Evolutionary conservation across 2,113 vertebrate species (phyloP).

Genomic region (Collichthys lucidus): DNA sequence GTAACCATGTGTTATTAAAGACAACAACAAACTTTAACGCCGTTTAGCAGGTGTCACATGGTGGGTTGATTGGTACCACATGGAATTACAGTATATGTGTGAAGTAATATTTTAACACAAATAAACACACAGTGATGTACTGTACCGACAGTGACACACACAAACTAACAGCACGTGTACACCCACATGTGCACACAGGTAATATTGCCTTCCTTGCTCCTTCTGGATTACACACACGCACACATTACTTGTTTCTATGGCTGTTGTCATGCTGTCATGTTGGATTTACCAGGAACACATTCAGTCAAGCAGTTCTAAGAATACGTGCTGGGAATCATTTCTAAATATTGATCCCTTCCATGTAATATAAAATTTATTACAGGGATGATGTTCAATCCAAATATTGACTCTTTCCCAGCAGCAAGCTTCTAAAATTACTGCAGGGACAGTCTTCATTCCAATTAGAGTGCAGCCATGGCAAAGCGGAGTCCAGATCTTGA

Average conservation of each 20-base stretch:
- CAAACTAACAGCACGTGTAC: background rate
- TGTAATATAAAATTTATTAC: conserved; percentile 54
- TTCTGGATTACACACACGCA: background rate
- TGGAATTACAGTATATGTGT: too few species aligned
- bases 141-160: background rate
- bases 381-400: conserved; percentile 54
- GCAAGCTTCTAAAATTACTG: conserved; percentile 26
- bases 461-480: conserved; percentile 22
- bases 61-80: background rate
- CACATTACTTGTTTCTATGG: background rate
- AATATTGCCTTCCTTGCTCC: background rate
- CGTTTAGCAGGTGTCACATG: background rate
- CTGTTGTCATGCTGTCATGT: conserved; percentile 8
- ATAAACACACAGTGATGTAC: background rate
- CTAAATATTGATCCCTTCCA: conserved; percentile 45
- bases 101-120: background rate
- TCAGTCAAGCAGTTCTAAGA: conserved; percentile 26
- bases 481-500: conserved; percentile 13
- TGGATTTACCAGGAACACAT: conserved; percentile 30
- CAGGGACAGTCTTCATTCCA: conserved; percentile 40
- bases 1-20: background rate
- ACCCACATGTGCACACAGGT: background rate
- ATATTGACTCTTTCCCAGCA: conserved; percentile 51
- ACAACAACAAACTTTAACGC: background rate
- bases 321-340: conserved; percentile 37